These are phyloP conservation scores for Sitodiplosis mosellana DNA, from an alignment of 1,140 invertebrate genomes.

Conservation along the genomic window DNA sequence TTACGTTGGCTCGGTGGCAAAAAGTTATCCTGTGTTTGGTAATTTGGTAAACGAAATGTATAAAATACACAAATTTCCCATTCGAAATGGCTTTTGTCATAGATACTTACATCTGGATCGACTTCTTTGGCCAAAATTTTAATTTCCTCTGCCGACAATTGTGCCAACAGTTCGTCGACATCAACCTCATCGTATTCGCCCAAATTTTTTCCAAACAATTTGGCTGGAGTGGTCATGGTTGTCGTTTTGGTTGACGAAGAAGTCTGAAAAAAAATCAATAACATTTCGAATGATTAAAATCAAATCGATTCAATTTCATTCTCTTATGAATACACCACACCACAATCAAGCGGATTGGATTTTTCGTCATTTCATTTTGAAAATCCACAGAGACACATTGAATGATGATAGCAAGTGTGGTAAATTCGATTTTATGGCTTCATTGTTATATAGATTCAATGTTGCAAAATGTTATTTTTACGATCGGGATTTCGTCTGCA, in stretches of 20 bases:
- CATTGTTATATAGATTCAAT: too few relatives aligned
- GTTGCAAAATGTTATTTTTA: too few relatives aligned
- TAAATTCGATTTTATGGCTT: too few relatives aligned
- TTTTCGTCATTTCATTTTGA: too few relatives aligned
- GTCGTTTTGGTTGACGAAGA: constrained; percentile 63
- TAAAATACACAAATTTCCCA: neutral
- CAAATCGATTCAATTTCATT: neutral
- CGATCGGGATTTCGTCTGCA: too few relatives aligned
- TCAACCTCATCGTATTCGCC: constrained; percentile 90
- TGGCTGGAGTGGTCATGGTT: constrained; percentile 70
- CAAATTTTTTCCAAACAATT: constrained; percentile 80
- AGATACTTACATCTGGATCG: constrained; percentile 88
- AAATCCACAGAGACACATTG: too few relatives aligned
- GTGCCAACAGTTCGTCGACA: constrained; percentile 86
- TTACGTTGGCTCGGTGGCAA: constrained; percentile 90
- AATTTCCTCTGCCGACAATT: constrained; percentile 88
- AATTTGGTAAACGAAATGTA: constrained; percentile 16
- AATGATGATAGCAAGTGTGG: too few relatives aligned
- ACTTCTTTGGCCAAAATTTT: constrained; percentile 96
- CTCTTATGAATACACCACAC: neutral
- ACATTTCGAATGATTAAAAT: constrained; percentile 1
- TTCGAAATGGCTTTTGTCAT: neutral
- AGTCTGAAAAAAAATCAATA: constrained; percentile 40
- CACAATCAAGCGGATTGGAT: too few relatives aligned
- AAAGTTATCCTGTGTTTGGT: constrained; percentile 66